These are phyloP conservation scores for Nebria brevicollis DNA, from an alignment of 2,888 invertebrate species.

Conservation along the genomic window DNA sequence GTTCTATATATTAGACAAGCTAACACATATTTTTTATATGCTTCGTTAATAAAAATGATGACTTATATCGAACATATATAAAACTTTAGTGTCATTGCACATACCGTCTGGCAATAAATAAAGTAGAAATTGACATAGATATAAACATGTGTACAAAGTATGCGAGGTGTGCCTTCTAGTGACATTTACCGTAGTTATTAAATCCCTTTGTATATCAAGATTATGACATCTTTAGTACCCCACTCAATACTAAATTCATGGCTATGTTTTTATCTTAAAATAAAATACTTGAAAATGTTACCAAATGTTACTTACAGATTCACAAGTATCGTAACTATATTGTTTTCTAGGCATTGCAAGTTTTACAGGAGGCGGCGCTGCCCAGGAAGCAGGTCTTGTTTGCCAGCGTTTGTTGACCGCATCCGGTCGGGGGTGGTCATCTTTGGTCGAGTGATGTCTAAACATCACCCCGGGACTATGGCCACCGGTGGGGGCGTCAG, in stretches of 20 bases:
- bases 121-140: not conserved
- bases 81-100: not conserved
- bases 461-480: not conserved
- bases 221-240: not conserved
- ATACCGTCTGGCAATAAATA: not conserved
- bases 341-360: not conserved
- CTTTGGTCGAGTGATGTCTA: constrained; percentile 6
- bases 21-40: not conserved
- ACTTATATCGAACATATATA: not conserved
- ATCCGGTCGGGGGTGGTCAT: not conserved
- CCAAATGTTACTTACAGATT: constrained; percentile 27
- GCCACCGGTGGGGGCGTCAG: not conserved
- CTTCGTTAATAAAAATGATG: not conserved
- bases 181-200: not conserved
- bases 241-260: not conserved
- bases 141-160: not conserved
- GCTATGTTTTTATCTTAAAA: not conserved
- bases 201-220: not conserved
- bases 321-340: constrained; percentile 28
- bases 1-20: not conserved
- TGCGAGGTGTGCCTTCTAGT: not conserved
- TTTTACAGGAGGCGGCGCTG: constrained; percentile 50
- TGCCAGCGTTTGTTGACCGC: constrained; percentile 58
- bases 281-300: not conserved
- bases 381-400: constrained; percentile 58